Base-by-base conservation (phyloP, 2,888 invertebrate genomes). In the Spodoptera littoralis region DNA sequence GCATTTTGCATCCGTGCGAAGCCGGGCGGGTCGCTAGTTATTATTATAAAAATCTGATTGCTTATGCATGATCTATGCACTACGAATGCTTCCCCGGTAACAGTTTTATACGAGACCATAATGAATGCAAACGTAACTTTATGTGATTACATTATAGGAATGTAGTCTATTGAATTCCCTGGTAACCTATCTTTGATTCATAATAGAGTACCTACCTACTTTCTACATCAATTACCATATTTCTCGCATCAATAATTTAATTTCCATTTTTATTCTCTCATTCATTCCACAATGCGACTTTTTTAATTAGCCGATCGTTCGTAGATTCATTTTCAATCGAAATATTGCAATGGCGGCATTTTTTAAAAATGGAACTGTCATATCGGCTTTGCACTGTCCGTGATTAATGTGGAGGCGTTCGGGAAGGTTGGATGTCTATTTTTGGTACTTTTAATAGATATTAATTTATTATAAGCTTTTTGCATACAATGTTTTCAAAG, bases 311-410 rank as follows among this genome's bases (percentile, higher is more conserved):
- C 36, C 13, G 47, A 24, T 24, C 46, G 30, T 46, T 58, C 53
- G 41, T 41, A 41, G 42, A n/a, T 60, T 43, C 57, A 43, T 59
- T 30, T 36, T 63, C 49, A 11, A 43, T 11, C 45, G 49, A 22
- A 65, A 66, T 63, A 75, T 60, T 42, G 63, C 61, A 45, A 3
- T 46, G 43, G 44, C 61, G 51, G 72, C 76, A 60, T 41, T 76
- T 73, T 74, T 66, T 2, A 36, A 61, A 76, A 73, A 80, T 76
- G 63, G 72, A 69, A 72, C 69, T 72, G 79, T 65, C 73, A 50
- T 60, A 65, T 70, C 66, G 65, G 49, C 8, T 66, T 59, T 60
- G 52, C 67, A 61, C 61, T 80, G 36, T 30, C 9, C 55, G 41
- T 73, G 73, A 78, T 76, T 72, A 65, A 80, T 73, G 71, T 51